Conservation (phyloP, 2,888 invertebrate species). For the Meteorus cinctellus region DNA sequence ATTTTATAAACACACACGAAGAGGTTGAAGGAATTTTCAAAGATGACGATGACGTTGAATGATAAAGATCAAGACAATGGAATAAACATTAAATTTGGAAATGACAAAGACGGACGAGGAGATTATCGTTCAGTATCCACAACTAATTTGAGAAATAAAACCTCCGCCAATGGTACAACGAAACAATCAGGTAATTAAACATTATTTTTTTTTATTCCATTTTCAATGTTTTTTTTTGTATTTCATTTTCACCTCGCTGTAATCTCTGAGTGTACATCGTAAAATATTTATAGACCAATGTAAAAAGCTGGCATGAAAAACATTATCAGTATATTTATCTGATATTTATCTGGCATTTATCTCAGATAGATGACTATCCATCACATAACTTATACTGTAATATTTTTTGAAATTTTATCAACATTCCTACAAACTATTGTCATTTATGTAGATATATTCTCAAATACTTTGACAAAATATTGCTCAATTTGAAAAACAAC, state of each 20-base stretch:
- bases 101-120: slow-evolving; percentile 54
- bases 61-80: slow-evolving; percentile 70
- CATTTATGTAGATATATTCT: neutral
- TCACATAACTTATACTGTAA: neutral
- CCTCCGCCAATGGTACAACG: slow-evolving; percentile 29
- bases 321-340: neutral
- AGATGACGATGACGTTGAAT: slow-evolving; percentile 57
- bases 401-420: neutral
- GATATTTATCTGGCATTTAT: neutral
- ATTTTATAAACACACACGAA: neutral
- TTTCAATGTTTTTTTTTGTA: neutral
- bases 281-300: slow-evolving; percentile 9
- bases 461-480: neutral
- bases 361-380: neutral
- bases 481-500: neutral
- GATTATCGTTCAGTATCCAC: slow-evolving; percentile 36
- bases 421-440: neutral
- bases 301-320: neutral
- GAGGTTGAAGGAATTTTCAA: neutral
- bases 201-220: neutral
- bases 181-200: slow-evolving; percentile 35
- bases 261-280: slow-evolving; percentile 12
- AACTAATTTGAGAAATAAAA: slow-evolving; percentile 25
- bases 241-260: slow-evolving; percentile 2
- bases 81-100: slow-evolving; percentile 68